These are phyloP conservation scores for Gobius niger DNA, from an alignment of 2,113 vertebrate genomes.

Conservation along the genomic window DNA sequence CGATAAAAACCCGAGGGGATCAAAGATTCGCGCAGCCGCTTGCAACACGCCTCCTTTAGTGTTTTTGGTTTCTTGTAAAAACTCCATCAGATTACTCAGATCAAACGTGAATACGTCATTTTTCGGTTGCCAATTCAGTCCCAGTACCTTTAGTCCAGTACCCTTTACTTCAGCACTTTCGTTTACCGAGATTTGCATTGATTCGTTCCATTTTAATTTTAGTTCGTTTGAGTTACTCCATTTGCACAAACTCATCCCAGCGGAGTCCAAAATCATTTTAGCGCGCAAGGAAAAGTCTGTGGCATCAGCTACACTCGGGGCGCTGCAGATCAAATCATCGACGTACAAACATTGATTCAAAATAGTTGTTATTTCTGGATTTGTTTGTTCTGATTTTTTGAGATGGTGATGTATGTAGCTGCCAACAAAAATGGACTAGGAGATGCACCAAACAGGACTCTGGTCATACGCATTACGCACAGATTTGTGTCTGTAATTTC, in stretches of 20 bases:
- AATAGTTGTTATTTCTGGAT: not conserved
- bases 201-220: no score
- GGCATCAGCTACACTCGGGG: not conserved
- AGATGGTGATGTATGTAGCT: not conserved
- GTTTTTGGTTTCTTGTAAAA: not conserved
- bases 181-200: not conserved
- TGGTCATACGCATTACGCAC: not conserved
- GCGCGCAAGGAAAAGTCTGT: not conserved
- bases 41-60: conserved; percentile 16
- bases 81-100: not conserved
- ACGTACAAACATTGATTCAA: not conserved
- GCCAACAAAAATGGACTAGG: conserved; percentile 4
- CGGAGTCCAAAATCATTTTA: not conserved
- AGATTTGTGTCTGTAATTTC: no score
- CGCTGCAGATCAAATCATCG: not conserved
- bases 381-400: not conserved
- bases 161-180: not conserved
- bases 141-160: not conserved
- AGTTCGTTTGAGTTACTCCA: no score
- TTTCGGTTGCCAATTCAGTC: not conserved
- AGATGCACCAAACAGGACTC: not conserved
- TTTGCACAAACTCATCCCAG: no score
- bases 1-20: conserved; percentile 12
- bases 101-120: conserved; percentile 27
- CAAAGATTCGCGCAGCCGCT: conserved; percentile 2